phyloP scores from a whole-genome alignment of 2,888 invertebrate genomes.

The Chrysolina americana region DNA sequence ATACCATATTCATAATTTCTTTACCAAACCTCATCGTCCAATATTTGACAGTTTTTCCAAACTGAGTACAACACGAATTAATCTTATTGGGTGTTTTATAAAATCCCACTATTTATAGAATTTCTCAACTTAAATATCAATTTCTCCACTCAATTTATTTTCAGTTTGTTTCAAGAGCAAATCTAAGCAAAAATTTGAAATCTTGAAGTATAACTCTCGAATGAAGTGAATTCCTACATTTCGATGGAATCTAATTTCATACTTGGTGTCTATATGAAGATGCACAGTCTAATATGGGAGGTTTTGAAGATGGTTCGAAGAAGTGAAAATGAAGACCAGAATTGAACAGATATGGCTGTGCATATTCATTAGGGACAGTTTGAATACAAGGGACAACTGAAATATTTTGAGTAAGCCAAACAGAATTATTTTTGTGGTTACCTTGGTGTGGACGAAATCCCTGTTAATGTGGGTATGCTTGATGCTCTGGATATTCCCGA shows the following conservation, averaged over 20 bases:
- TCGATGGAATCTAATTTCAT: neutral
- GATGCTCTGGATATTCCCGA: slow-evolving; percentile 90
- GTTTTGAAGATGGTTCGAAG: neutral
- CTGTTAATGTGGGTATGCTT: slow-evolving; percentile 89
- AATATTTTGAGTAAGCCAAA: slow-evolving; percentile 7
- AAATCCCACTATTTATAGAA: no score
- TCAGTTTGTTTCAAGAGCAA: no score
- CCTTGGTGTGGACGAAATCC: slow-evolving; percentile 80
- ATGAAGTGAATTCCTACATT: slow-evolving; percentile 1
- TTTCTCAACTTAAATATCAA: no score
- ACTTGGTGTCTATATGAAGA: neutral
- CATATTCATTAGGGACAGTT: neutral
- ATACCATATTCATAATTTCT: no score
- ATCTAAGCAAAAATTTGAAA: no score
- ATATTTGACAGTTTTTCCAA: no score
- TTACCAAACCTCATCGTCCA: no score
- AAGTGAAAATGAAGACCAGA: neutral
- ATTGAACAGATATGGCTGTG: neutral
- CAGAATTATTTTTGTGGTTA: slow-evolving; percentile 70
- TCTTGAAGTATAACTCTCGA: neutral
- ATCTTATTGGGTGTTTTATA: no score
- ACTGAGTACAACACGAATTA: no score
- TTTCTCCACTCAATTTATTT: no score
- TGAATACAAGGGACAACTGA: neutral
- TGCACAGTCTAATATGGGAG: neutral